Evolutionary conservation across 1,140 invertebrate genomes (phyloP).

Genomic region (Caligus rogercresseyi): DNA sequence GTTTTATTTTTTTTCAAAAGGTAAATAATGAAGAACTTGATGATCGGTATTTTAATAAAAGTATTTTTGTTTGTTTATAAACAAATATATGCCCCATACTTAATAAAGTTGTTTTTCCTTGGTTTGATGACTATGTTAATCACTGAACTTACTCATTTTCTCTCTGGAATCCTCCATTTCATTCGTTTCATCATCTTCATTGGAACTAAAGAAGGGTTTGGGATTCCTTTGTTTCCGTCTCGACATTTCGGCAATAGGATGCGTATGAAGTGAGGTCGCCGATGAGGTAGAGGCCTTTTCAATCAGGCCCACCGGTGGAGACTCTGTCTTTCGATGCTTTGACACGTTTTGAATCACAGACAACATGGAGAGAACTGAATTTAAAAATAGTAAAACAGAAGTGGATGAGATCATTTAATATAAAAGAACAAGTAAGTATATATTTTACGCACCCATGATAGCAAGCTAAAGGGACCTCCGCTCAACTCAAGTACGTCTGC

Average conservation of each 20-base stretch:
- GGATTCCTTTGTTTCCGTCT: conserved; percentile 14
- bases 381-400: background rate
- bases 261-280: too few relatives aligned
- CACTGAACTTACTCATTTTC: background rate
- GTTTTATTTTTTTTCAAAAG: too few relatives aligned
- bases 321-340: background rate
- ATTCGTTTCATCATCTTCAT: conserved; percentile 1
- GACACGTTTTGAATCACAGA: conserved; percentile 10
- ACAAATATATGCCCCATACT: background rate
- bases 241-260: conserved; percentile 7
- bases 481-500: background rate
- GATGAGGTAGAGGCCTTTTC: background rate
- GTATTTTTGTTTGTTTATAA: background rate
- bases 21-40: too few relatives aligned
- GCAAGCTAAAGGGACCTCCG: background rate
- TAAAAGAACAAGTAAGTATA: too few relatives aligned
- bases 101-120: background rate
- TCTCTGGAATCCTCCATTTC: conserved; percentile 5
- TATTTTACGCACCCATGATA: background rate
- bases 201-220: conserved; percentile 8
- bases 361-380: conserved; percentile 18
- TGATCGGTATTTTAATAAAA: background rate
- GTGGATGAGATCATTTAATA: too few relatives aligned
- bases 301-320: background rate
- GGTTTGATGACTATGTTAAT: background rate